Conservation (phyloP, 2,888 invertebrate species). For the Camptogramma bilineatum region DNA sequence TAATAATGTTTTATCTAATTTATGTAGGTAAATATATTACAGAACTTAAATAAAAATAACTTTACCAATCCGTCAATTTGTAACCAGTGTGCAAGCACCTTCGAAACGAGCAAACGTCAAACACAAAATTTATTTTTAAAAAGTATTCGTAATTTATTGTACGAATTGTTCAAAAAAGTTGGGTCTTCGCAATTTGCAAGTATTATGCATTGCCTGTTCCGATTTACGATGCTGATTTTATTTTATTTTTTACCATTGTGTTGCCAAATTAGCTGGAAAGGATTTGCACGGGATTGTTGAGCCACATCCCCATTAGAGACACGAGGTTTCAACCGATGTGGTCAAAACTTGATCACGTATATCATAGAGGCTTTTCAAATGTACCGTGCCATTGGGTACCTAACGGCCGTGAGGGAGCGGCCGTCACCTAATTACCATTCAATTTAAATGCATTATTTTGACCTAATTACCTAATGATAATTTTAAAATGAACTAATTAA, state of each 20-base stretch:
- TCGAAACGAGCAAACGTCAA: conserved; percentile 55
- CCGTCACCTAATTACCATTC: background rate
- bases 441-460: no score
- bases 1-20: no score
- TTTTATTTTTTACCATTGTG: conserved; percentile 49
- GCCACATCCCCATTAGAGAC: background rate
- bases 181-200: conserved; percentile 65
- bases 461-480: no score
- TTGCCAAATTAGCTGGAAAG: conserved; percentile 48
- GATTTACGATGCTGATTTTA: conserved; percentile 46
- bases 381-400: background rate
- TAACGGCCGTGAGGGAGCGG: background rate
- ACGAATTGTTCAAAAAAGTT: conserved; percentile 59
- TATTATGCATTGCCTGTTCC: conserved; percentile 58
- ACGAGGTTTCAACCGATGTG: background rate
- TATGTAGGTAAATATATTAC: no score
- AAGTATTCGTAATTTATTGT: conserved; percentile 62
- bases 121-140: conserved; percentile 60
- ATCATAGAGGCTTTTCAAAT: no score
- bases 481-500: no score
- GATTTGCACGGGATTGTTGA: background rate
- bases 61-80: no score
- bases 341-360: background rate
- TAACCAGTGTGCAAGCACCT: conserved; percentile 29
- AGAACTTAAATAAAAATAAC: no score